phyloP scores from a whole-genome alignment of 2,888 invertebrate genomes.

The Meta bourneti region DNA sequence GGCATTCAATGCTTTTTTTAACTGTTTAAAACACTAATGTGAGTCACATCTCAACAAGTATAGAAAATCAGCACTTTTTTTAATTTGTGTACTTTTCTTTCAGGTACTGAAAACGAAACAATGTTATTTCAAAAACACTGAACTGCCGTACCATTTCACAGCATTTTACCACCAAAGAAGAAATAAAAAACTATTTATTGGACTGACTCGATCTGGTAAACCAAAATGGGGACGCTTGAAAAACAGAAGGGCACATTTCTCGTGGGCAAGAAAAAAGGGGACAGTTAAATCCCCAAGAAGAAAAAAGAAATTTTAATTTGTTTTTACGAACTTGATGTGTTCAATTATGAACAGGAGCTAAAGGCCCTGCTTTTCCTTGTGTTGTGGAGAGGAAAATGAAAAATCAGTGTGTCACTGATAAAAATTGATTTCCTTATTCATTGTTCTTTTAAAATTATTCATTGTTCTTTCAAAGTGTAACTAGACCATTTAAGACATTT shows the following conservation, averaged over 20 bases:
- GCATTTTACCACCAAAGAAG: constrained; percentile 1
- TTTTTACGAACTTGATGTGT: background rate
- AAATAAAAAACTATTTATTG: constrained; percentile 21
- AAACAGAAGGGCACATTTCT: constrained; percentile 20
- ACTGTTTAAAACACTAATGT: too few species aligned
- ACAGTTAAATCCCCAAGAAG: background rate
- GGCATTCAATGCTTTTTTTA: too few species aligned
- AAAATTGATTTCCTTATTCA: too few species aligned
- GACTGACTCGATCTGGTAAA: constrained; percentile 36
- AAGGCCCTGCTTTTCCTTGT: too few species aligned
- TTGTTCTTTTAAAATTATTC: too few species aligned
- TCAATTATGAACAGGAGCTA: too few species aligned
- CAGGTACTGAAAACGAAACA: constrained; percentile 7
- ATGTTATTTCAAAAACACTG: constrained; percentile 4
- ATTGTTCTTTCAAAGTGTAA: too few species aligned
- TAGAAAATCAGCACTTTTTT: background rate
- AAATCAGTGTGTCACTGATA: too few species aligned
- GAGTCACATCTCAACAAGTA: too few species aligned
- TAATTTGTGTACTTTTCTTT: background rate
- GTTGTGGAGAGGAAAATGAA: too few species aligned
- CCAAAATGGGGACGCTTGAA: constrained; percentile 7
- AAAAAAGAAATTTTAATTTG: constrained; percentile 1
- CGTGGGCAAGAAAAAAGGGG: constrained; percentile 30
- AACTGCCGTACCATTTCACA: constrained; percentile 1
- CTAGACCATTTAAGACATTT: too few species aligned